Evolutionary conservation across 64 coral and sea anemone species (phyloP), one percentile per base, ranked within the genome.

Genomic region (Anthopleura sola): DNA sequence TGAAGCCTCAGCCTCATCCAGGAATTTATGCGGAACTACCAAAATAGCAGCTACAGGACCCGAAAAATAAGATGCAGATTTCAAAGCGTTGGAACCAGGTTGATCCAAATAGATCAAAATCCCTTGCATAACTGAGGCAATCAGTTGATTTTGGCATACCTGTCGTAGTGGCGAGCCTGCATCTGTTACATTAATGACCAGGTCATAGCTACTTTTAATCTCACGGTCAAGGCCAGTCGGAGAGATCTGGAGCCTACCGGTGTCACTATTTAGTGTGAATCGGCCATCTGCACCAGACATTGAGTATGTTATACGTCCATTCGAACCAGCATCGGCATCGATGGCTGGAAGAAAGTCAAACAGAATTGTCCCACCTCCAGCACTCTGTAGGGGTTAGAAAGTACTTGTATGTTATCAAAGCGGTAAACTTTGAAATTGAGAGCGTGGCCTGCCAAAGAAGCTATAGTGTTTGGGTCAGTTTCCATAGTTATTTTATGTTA

Each of bases 221-320:
- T 95, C 94, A 38, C 94, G 78, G 50, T 95, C 94, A 23, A 95
- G 75, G 6, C 94, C 94, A 32, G 75, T 95, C 1, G 94, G 94
- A 0, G 94, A 95, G 33, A 92, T 95, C 37, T 92, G 86, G 55
- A 95, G 68, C 10, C 36, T 57, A 15, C 94, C 94, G 4, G 94
- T 89, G 33, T 91, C 91, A 58, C 86, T 83, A 66, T 89, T 95
- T 57, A 95, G 31, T 49, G 83, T 95, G 56, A 95, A 95, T 37
- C 87, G 86, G 14, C 87, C 87, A 40, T 95, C 68, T 23, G 84
- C 82, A 7, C 90, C 90, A 0, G 94, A 89, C 34, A 95, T 86
- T 0, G 86, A 84, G 57, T 92, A 95, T 5, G 90, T 92, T 78
- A 95, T 38, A 24, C 86, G 75, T 0, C 83, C 84, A n/a, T 95